A percentile compares a stretch with the other conserved stretches of the same genome.
Evolutionary conservation across 2,113 vertebrate genomes (phyloP).

Genomic region (Phalacrocorax pelagicus): DNA sequence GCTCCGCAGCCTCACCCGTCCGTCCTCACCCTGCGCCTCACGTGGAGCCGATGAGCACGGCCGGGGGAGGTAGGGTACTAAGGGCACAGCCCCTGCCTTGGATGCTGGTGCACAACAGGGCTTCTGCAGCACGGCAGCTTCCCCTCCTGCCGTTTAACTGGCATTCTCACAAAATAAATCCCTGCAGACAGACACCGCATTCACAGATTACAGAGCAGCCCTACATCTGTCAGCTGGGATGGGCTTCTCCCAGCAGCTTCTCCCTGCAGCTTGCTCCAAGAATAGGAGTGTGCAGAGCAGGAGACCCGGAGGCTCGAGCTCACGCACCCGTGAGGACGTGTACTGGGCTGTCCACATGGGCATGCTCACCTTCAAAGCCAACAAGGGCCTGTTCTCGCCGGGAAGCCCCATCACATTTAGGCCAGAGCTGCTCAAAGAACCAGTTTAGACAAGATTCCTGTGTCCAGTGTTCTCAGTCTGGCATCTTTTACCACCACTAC

Average conservation of each 20-base stretch:
- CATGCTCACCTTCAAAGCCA: not conserved
- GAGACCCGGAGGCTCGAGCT: not conserved
- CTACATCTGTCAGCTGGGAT: not conserved
- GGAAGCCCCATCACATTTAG: rapidly evolving
- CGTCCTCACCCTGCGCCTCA: not conserved
- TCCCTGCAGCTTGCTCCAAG: not conserved
- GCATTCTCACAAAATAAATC: not conserved
- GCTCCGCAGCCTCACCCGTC: not conserved
- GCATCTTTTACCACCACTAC: not conserved
- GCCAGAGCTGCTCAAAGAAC: not conserved
- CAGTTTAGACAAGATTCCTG: not conserved
- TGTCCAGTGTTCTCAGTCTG: not conserved
- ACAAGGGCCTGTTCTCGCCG: not conserved
- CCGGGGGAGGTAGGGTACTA: rapidly evolving
- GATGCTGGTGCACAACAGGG: not conserved
- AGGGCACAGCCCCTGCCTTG: rapidly evolving
- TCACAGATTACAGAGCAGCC: not conserved
- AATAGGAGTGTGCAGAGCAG: not conserved
- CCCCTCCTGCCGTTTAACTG: not conserved
- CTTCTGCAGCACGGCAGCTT: not conserved
- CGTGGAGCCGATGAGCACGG: rapidly evolving
- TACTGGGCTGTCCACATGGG: not conserved
- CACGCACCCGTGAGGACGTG: rapidly evolving
- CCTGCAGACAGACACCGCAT: not conserved
- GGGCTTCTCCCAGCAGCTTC: not conserved